Evolutionary conservation across 2,113 vertebrate species (phyloP).

Genomic region (Psittacus erithacus): DNA sequence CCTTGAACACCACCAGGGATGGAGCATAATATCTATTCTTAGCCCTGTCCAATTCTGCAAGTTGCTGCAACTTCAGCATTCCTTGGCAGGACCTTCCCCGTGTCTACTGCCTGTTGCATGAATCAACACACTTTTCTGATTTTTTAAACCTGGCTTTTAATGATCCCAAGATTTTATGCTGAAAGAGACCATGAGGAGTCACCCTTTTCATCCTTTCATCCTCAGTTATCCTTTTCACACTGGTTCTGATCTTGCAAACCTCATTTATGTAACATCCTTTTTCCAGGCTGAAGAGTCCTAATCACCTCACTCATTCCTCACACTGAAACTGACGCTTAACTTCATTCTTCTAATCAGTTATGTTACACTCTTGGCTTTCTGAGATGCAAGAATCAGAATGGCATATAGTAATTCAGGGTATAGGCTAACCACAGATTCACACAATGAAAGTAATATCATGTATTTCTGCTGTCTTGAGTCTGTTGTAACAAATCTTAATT

Average conservation of each 20-base stretch:
- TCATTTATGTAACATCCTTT: background rate
- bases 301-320: background rate
- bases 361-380: background rate
- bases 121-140: background rate
- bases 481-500: background rate
- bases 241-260: background rate
- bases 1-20: too few relatives aligned
- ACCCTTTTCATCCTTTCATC: background rate
- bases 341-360: background rate
- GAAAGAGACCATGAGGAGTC: background rate
- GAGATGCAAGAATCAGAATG: background rate
- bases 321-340: background rate
- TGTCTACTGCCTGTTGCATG: background rate
- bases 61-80: background rate
- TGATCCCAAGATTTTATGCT: background rate
- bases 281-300: background rate
- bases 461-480: background rate
- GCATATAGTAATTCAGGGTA: background rate
- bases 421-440: background rate
- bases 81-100: background rate
- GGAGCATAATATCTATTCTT: background rate
- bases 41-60: background rate
- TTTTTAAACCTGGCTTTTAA: background rate
- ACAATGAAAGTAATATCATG: background rate
- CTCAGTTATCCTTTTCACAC: background rate